phyloP scores from a whole-genome alignment of 1,140 invertebrate species.

The Centruroides sculpturatus region DNA sequence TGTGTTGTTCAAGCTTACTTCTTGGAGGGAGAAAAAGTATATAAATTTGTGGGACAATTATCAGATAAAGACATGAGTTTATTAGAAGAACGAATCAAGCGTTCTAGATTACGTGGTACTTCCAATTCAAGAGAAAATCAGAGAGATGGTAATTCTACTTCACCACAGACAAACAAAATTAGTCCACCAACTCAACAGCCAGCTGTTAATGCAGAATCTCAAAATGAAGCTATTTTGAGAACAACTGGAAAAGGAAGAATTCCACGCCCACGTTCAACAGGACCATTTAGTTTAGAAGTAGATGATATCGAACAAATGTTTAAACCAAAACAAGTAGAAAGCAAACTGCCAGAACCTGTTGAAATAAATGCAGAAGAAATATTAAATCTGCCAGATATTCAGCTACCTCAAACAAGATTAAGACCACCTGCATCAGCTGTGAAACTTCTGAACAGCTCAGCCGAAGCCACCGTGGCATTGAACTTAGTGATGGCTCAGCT shows the following conservation, averaged over 20 bases:
- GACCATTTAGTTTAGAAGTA: conserved; percentile 26
- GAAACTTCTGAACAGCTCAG: conserved; percentile 22
- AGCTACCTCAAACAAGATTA: conserved; percentile 25
- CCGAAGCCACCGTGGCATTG: conserved; percentile 29
- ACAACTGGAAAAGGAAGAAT: neutral
- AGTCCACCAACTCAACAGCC: conserved; percentile 1
- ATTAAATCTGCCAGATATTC: conserved; percentile 25
- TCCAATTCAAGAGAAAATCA: neutral
- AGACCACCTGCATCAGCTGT: conserved; percentile 26
- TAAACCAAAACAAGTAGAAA: conserved; percentile 6
- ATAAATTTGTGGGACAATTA: conserved; percentile 79
- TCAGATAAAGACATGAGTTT: conserved; percentile 87
- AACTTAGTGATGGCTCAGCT: conserved; percentile 38
- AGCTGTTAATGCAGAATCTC: neutral
- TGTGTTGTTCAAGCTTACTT: conserved; percentile 81
- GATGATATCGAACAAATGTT: conserved; percentile 24
- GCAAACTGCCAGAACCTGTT: conserved; percentile 31
- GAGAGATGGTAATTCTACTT: neutral
- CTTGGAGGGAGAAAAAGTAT: conserved; percentile 76
- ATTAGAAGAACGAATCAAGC: conserved; percentile 86
- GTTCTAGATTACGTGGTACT: conserved; percentile 32
- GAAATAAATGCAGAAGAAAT: conserved; percentile 33
- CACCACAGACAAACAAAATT: conserved; percentile 11
- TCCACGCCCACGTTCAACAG: conserved; percentile 3
- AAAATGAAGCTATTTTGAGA: neutral